Conservation (phyloP, 2,113 vertebrate genomes). For the Hucho hucho region DNA sequence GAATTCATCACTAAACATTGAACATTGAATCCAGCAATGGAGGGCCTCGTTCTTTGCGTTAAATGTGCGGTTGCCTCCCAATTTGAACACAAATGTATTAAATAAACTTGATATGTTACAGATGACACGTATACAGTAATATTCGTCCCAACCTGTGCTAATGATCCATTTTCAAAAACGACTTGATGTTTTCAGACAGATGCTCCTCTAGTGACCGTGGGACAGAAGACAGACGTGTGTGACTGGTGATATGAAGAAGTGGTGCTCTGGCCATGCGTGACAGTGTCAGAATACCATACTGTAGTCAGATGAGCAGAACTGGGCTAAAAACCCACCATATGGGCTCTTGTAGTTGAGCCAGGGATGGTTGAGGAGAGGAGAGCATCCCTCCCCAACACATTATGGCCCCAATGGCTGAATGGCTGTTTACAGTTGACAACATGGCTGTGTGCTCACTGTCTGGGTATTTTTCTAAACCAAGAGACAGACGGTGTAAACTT, state of each 20-base stretch:
- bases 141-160: constrained; percentile 1
- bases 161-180: constrained; percentile 7
- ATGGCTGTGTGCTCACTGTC: not conserved
- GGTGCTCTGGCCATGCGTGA: constrained; percentile 25
- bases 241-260: constrained; percentile 34
- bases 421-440: too few species aligned
- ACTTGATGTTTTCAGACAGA: constrained; percentile 11
- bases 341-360: constrained; percentile 11
- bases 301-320: constrained; percentile 44
- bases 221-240: constrained; percentile 30
- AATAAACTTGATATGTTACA: not conserved
- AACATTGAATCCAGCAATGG: too few species aligned
- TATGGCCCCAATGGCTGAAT: not conserved
- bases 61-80: not conserved
- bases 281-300: constrained; percentile 43
- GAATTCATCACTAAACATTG: too few species aligned
- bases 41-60: not conserved
- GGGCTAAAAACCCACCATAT: constrained; percentile 35
- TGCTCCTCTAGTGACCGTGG: constrained; percentile 37
- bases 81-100: not conserved
- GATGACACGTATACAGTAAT: constrained; percentile 12
- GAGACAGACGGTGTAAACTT: constrained; percentile 46
- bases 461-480: not conserved
- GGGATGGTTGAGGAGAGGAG: constrained; percentile 30
- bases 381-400: not conserved